Base-by-base conservation (phyloP, 2,888 invertebrate genomes). In the Aquatica leii region DNA sequence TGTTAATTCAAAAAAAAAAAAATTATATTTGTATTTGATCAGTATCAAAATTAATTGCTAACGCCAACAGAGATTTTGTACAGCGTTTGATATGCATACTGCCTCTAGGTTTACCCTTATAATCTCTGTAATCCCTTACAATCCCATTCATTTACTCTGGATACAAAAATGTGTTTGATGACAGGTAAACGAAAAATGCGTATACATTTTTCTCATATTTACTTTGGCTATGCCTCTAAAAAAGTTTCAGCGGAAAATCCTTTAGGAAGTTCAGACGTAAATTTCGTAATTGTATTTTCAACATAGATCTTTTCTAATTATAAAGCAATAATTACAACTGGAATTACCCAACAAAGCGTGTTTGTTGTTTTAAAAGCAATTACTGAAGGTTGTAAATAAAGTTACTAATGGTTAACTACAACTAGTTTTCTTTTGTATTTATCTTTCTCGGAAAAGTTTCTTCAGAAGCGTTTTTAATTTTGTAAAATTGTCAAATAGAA, bases 81-180 rank as follows among this genome's bases (percentile, higher is more conserved):
- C 31, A 50, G 17, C 9, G 50, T 50, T 50, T 52, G 31, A 52
- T 34, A 52, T 52, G 52, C 35, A 52, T 18, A 37, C 53, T 37
- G 53, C 21, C 37, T 35, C 12, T 40, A 37, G 53, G 15, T 54
- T 37, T 41, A 54, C 53, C 53, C 53, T 54, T 54, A 54, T 54
- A 54, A 54, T 54, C 53, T 18, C 20, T 37, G 11, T 18, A 54
- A 54, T 54, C 53, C 41, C 41, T 41, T 40, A n/a, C 34, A 54
- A 54, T 54, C 41, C 41, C 21, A 35, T 35, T 41, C 35, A 41
- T 54, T 41, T 52, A 52, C 52, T 17, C 31, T 17, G 14, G 52
- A n/a, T 52, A 35, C 37, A 24, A 40, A 24, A 40, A 14, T 35
- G 41, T 18, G 24, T 40, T 54, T 54, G 53, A 40, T 41, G 53